These are phyloP conservation scores for Petrosia ficiformis DNA, from an alignment of 37 sponge, comb jelly and placozoan species.

Conservation along the genomic window DNA sequence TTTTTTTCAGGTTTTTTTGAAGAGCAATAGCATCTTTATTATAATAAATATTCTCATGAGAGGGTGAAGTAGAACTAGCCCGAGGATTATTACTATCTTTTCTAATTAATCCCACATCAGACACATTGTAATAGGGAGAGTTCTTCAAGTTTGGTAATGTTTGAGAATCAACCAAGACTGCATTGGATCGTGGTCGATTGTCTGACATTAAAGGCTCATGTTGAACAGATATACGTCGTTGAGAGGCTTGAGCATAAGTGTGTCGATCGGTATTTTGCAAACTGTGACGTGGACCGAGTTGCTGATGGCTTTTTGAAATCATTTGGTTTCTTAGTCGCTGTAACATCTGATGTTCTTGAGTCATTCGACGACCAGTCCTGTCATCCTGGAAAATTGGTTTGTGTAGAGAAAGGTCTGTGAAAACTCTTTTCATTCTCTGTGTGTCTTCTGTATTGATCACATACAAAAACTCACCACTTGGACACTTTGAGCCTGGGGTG, in stretches of 20 bases:
- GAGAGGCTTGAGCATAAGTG: not conserved
- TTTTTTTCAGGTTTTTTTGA: no score
- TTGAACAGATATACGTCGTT: not conserved
- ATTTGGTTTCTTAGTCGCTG: not conserved
- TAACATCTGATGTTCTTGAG: slow-evolving; percentile 11
- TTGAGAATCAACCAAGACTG: no score
- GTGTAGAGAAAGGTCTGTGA: slow-evolving; percentile 62
- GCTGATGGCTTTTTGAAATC: not conserved
- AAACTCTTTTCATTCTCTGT: slow-evolving; percentile 30
- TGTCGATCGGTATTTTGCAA: not conserved
- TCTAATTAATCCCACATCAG: no score
- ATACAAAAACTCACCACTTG: slow-evolving; percentile 48
- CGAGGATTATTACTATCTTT: no score
- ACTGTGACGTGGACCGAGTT: not conserved
- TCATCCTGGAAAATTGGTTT: slow-evolving; percentile 64
- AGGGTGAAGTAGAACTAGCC: no score
- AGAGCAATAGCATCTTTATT: no score
- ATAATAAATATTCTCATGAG: no score
- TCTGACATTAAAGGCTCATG: not conserved
- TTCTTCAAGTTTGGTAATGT: no score
- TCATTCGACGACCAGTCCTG: slow-evolving; percentile 50
- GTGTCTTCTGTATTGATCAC: slow-evolving; percentile 40
- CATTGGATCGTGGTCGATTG: not conserved
- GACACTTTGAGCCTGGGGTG: slow-evolving; percentile 49
- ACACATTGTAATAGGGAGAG: no score